Evolutionary conservation across 2,797 vertebrate genomes (phyloP).

Genomic region (Myiotriccus ornatus): DNA sequence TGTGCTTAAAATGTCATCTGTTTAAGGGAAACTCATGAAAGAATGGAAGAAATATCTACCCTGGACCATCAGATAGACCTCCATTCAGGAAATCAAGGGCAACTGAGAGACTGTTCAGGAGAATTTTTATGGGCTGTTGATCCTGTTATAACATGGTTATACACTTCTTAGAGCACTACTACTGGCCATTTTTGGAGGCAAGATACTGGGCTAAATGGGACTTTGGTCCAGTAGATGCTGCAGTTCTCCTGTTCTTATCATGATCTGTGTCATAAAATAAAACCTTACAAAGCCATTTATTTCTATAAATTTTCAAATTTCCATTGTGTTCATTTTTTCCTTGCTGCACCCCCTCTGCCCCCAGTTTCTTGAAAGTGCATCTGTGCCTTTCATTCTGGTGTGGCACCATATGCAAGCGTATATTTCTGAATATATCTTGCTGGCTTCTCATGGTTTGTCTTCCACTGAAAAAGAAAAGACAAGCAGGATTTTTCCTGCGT

Average conservation of each 20-base stretch:
- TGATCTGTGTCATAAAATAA: background rate
- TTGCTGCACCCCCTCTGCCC: rapidly evolving
- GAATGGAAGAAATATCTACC: background rate
- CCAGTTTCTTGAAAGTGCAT: background rate
- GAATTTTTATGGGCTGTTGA: background rate
- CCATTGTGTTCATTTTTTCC: background rate
- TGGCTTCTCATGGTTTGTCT: background rate
- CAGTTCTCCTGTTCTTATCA: background rate
- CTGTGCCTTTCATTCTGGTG: background rate
- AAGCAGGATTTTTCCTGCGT: background rate
- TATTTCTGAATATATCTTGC: background rate
- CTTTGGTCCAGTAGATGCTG: background rate
- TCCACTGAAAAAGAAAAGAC: background rate
- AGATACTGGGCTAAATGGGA: background rate
- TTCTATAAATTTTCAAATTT: background rate
- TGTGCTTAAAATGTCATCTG: background rate
- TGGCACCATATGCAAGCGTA: background rate
- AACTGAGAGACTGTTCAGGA: background rate
- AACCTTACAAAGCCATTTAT: background rate
- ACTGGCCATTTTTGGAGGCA: background rate
- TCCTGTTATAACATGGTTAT: background rate
- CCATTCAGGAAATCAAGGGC: background rate
- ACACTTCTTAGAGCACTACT: background rate
- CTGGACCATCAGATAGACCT: background rate
- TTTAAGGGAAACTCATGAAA: background rate